Conservation (phyloP, 1,140 invertebrate genomes). For the Polypedilum pembai region DNA sequence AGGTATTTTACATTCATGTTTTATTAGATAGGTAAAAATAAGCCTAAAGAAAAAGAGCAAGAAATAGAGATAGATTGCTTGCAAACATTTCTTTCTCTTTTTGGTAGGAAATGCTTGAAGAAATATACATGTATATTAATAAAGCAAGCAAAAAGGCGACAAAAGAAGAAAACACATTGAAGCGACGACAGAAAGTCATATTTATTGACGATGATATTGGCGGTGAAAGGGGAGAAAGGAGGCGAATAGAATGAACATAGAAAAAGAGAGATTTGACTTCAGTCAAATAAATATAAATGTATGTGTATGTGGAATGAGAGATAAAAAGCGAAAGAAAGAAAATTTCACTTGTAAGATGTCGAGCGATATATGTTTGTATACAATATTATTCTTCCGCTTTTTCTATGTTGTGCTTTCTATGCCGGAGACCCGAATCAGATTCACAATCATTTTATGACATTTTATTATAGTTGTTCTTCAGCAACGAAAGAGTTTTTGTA, state of each 20-base stretch:
- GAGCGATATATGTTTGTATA: conserved; percentile 18
- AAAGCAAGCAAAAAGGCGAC: not conserved
- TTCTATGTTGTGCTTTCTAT: not conserved
- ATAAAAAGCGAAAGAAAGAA: no score
- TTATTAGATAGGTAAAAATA: not conserved
- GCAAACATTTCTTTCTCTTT: no score
- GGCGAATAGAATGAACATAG: not conserved
- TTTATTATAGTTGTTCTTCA: conserved; percentile 8
- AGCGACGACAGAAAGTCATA: conserved; percentile 7
- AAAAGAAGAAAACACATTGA: not conserved
- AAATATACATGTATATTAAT: not conserved
- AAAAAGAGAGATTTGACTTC: not conserved
- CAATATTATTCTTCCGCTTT: not conserved
- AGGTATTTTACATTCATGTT: not conserved
- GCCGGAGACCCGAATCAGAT: conserved; percentile 8
- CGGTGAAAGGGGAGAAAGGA: not conserved
- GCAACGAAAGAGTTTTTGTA: not conserved
- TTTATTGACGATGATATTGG: not conserved
- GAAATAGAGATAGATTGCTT: no score
- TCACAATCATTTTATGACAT: conserved; percentile 14
- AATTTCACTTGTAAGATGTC: not conserved
- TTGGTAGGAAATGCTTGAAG: not conserved
- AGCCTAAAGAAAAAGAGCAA: no score
- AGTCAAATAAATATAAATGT: not conserved
- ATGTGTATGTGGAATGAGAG: no score